phyloP scores from a whole-genome alignment of 2,888 invertebrate genomes.

The Torymus auratus region DNA sequence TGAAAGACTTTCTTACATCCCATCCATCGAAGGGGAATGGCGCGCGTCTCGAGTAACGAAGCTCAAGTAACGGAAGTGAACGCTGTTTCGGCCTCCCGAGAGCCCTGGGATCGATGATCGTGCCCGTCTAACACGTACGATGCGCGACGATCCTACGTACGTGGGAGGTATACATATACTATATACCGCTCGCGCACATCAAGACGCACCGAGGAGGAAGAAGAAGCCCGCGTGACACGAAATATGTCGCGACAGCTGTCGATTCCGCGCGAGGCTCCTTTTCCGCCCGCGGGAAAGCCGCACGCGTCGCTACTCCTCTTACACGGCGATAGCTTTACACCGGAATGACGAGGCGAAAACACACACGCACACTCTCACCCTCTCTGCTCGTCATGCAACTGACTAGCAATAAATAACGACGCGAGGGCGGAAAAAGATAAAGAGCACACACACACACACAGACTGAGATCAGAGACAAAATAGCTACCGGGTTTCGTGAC shows the following conservation, averaged over 20 bases:
- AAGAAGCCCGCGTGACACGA: constrained; percentile 38
- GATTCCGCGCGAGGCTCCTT: constrained; percentile 64
- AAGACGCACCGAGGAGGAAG: constrained; percentile 20
- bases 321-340: constrained; percentile 2
- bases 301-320: neutral
- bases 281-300: constrained; percentile 2
- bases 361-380: constrained; percentile 12
- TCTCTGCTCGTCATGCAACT: neutral
- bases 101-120: constrained; percentile 21
- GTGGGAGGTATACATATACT: constrained; percentile 20
- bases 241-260: constrained; percentile 71
- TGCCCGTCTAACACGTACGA: neutral
- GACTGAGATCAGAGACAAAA: neutral
- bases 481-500: constrained; percentile 64
- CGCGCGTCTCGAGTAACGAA: constrained; percentile 28
- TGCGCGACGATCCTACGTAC: neutral
- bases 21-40: constrained; percentile 9
- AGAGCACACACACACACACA: constrained; percentile 9
- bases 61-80: constrained; percentile 40
- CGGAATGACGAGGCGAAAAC: constrained; percentile 11
- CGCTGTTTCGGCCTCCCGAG: constrained; percentile 11
- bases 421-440: constrained; percentile 4
- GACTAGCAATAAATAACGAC: constrained; percentile 47
- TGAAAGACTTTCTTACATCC: neutral
- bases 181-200: neutral